Conservation (phyloP, 2,797 vertebrate species). For the Novumbra hubbsi region DNA sequence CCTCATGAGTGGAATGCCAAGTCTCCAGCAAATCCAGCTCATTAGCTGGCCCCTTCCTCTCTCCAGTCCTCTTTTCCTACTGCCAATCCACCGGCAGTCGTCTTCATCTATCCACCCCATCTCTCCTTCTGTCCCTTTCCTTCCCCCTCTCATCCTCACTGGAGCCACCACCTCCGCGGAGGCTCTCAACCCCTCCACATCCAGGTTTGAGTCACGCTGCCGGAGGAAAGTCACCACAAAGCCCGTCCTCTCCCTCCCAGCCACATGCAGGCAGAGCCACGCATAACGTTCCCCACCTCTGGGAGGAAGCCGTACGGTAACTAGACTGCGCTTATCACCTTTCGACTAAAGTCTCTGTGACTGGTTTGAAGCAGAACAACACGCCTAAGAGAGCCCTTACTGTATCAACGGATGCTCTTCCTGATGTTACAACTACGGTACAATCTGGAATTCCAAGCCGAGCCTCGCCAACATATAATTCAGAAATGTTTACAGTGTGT, state of each 20-base stretch:
- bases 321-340: neutral
- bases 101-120: constrained; percentile 5
- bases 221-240: neutral
- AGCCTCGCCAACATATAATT: neutral
- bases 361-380: neutral
- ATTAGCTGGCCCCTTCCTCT: constrained; percentile 58
- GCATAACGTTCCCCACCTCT: neutral
- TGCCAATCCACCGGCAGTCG: constrained; percentile 28
- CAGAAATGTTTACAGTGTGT: neutral
- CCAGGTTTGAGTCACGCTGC: neutral
- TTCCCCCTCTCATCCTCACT: neutral
- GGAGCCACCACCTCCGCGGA: neutral
- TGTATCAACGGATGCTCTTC: neutral
- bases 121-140: constrained; percentile 32
- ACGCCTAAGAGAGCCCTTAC: neutral
- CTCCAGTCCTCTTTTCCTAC: constrained; percentile 1
- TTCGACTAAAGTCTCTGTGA: neutral
- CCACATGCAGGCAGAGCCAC: neutral
- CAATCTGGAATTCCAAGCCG: neutral
- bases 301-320: neutral
- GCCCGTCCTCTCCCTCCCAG: neutral
- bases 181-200: neutral
- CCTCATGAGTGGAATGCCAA: constrained; percentile 75
- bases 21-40: constrained; percentile 72
- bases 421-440: neutral